Base-by-base conservation (phyloP, 2,797 vertebrate species). In the Coluber constrictor region DNA sequence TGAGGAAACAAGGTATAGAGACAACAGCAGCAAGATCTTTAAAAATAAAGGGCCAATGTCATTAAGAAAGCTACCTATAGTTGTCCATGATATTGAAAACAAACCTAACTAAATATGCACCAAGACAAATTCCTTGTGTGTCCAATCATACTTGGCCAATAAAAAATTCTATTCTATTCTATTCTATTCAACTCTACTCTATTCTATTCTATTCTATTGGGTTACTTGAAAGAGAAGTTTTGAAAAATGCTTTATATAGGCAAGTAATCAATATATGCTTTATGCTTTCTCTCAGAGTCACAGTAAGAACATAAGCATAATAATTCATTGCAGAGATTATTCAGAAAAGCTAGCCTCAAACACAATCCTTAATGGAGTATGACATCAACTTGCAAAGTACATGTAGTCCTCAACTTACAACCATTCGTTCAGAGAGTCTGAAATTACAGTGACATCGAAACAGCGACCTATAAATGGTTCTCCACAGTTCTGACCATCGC, bases 191-290 rank as follows among this genome's bases (percentile, higher is more conserved):
- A 47, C 5, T 47, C 47, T 47, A 47, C 5, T 47, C 47, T 47
- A 47, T 47, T 47, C 47, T 47, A 47, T 47, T 47, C 47, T 47
- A 37, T 37, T 37, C 37, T 37, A 37, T 37, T 47, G 47, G 47
- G 92, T 43, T 55, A n/a, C 95, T 93, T 87, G 61, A 59, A 59
- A 86, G 43, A 92, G 37, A 37, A 90, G 2, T 54, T 91, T 43
- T 95, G 93, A 95, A 95, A 90, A 96, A 47, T 89, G 93, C 91
- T 91, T 96, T 95, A 93, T 93, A 95, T 95, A 96, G 90, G 92
- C 0, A 0, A 79, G 87, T 59, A 94, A 96, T 95, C 96, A 95
- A 95, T 94, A 96, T 66, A 93, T 91, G 93, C 92, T 96, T 93
- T 95, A 66, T 94, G 94, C 79, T 92, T 96, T 95, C 96, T 95